These are phyloP conservation scores for Carterocephalus palaemon DNA, from an alignment of 2,888 invertebrate genomes.

Conservation along the genomic window DNA sequence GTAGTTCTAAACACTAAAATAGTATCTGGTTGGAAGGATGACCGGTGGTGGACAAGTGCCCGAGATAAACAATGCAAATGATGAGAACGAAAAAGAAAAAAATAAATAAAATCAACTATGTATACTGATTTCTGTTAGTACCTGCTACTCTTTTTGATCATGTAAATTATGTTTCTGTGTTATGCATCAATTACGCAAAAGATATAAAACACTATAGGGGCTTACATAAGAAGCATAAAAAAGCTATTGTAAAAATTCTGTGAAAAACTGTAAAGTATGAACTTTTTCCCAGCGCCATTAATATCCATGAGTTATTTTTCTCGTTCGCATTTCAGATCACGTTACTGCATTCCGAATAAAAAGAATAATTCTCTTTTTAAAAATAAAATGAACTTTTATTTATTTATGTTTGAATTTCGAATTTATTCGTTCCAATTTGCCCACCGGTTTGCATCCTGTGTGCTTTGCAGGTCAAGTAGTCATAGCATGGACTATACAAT, in stretches of 20 bases:
- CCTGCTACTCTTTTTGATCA: too few species aligned
- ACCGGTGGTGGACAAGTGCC: too few species aligned
- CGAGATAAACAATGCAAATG: too few species aligned
- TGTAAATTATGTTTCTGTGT: too few species aligned
- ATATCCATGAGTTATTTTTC: conserved; percentile 6
- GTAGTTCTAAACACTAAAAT: too few species aligned
- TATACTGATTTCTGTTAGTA: too few species aligned
- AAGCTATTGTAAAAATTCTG: too few species aligned
- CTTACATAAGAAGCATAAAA: too few species aligned
- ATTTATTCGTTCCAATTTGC: conserved; percentile 23
- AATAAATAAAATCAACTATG: too few species aligned
- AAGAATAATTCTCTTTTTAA: conserved; percentile 9
- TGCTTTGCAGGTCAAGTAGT: conserved; percentile 23
- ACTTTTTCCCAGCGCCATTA: conserved; percentile 1
- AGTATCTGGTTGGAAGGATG: too few species aligned
- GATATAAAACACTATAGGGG: not conserved
- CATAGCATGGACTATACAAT: conserved; percentile 19
- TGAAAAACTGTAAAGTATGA: not conserved
- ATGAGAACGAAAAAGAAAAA: too few species aligned
- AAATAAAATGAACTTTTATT: conserved; percentile 19
- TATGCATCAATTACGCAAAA: too few species aligned
- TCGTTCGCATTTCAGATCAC: conserved; percentile 4
- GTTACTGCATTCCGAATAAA: conserved; percentile 3
- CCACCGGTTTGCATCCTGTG: conserved; percentile 17
- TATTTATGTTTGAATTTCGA: conserved; percentile 19